Conservation (phyloP, 2,888 invertebrate genomes). For the Alloplasta piceator region DNA sequence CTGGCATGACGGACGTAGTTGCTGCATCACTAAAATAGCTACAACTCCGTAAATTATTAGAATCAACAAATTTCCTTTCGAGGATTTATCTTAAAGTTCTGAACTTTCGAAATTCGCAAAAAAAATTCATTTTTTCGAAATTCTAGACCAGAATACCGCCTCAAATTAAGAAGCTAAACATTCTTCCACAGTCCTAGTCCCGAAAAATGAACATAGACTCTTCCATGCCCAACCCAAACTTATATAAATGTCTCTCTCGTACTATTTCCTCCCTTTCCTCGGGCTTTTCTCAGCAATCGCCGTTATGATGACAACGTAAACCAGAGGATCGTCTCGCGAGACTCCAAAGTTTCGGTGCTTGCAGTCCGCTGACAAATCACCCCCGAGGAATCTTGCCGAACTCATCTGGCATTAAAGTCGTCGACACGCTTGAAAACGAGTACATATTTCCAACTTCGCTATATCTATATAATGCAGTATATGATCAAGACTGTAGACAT, state of each 20-base stretch:
- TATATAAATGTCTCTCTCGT: neutral
- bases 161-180: too few relatives aligned
- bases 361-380: conserved; percentile 52
- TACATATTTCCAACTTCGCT: neutral
- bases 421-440: conserved; percentile 39
- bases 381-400: conserved; percentile 14
- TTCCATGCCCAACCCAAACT: too few relatives aligned
- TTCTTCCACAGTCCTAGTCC: too few relatives aligned
- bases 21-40: too few relatives aligned
- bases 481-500: conserved; percentile 44
- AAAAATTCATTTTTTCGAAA: too few relatives aligned
- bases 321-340: conserved; percentile 27
- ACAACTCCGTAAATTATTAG: too few relatives aligned
- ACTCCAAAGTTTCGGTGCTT: conserved; percentile 14
- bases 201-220: too few relatives aligned
- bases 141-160: too few relatives aligned
- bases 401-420: conserved; percentile 28
- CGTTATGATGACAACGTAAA: neutral
- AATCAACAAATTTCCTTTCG: too few relatives aligned
- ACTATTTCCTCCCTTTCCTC: neutral
- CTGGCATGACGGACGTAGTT: too few relatives aligned
- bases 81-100: too few relatives aligned
- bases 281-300: neutral
- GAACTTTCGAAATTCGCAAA: too few relatives aligned
- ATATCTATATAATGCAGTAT: conserved; percentile 11